Percentiles rank a stretch among this genome's conserved stretches.
phyloP scores from a whole-genome alignment of 2,113 vertebrate genomes.

The Aldabrachelys gigantea region DNA sequence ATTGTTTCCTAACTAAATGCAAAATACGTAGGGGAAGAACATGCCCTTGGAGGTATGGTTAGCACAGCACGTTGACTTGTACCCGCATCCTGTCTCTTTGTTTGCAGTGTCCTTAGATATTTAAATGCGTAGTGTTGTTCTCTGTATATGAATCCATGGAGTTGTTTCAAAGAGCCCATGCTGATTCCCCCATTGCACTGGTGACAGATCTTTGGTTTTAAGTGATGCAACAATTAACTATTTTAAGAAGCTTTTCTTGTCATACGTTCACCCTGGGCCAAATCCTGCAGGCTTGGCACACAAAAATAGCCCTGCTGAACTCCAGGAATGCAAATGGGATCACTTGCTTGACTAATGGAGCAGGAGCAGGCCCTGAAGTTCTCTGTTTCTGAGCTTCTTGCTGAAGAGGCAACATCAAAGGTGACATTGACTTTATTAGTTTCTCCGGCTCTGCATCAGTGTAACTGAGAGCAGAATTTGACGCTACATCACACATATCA shows the following conservation, averaged over 20 bases:
- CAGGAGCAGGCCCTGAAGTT: not conserved
- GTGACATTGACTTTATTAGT: not conserved
- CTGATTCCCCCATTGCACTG: constrained; percentile 1
- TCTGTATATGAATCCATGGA: not conserved
- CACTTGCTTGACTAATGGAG: not conserved
- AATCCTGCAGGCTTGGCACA: not conserved
- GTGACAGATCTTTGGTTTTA: constrained; percentile 8
- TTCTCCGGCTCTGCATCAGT: not conserved
- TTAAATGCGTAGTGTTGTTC: not conserved
- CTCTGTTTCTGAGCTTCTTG: not conserved
- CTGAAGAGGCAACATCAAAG: not conserved
- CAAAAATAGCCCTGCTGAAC: not conserved
- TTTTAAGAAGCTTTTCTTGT: not conserved
- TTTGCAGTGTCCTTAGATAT: not conserved
- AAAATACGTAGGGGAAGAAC: not conserved
- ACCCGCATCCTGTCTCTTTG: not conserved
- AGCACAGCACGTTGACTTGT: not conserved
- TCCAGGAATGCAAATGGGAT: constrained; percentile 5
- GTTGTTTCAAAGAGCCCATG: not conserved
- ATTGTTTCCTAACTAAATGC: not conserved
- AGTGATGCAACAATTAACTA: not conserved
- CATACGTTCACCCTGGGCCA: not conserved
- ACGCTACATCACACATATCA: not conserved
- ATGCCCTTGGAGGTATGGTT: not conserved
- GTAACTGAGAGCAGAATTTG: not conserved